These are phyloP conservation scores for Forbesichthys agassizii DNA, from an alignment of 2,113 vertebrate species.

Conservation along the genomic window DNA sequence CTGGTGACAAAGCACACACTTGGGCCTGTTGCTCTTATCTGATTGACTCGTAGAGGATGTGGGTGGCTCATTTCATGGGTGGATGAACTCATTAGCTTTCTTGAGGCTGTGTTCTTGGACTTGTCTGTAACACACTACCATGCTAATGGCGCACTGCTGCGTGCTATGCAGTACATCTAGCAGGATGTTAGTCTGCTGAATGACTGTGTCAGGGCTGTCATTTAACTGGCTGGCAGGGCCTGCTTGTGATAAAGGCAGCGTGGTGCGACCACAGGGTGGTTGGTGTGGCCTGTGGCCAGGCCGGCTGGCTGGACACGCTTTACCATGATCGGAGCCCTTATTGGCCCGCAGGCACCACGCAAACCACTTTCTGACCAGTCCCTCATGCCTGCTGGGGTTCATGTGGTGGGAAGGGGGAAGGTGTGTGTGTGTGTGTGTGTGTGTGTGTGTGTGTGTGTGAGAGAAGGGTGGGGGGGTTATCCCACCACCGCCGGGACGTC, in stretches of 20 bases:
- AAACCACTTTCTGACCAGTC: slow-evolving; percentile 52
- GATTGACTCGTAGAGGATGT: slow-evolving; percentile 21
- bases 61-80: slow-evolving; percentile 49
- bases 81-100: slow-evolving; percentile 20
- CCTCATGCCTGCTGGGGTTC: slow-evolving; percentile 49
- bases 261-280: slow-evolving; percentile 25
- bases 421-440: slow-evolving; percentile 3
- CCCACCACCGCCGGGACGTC: slow-evolving; percentile 2
- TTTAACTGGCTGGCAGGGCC: slow-evolving; percentile 41
- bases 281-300: slow-evolving; percentile 14
- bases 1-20: slow-evolving; percentile 28
- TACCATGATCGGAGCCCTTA: slow-evolving; percentile 45
- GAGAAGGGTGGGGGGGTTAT: background rate
- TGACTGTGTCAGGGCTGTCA: slow-evolving; percentile 64
- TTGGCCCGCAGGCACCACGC: slow-evolving; percentile 23
- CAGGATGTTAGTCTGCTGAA: slow-evolving; percentile 57
- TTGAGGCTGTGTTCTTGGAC: slow-evolving; percentile 37
- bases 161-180: slow-evolving; percentile 40
- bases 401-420: slow-evolving; percentile 33
- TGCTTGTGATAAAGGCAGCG: slow-evolving; percentile 32
- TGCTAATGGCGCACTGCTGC: slow-evolving; percentile 39
- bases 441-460: too few relatives aligned
- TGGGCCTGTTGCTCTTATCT: slow-evolving; percentile 5
- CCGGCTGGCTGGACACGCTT: slow-evolving; percentile 45
- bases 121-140: slow-evolving; percentile 29